Evolutionary conservation across 2,888 invertebrate species (phyloP).

Genomic region (Ophraella communa): DNA sequence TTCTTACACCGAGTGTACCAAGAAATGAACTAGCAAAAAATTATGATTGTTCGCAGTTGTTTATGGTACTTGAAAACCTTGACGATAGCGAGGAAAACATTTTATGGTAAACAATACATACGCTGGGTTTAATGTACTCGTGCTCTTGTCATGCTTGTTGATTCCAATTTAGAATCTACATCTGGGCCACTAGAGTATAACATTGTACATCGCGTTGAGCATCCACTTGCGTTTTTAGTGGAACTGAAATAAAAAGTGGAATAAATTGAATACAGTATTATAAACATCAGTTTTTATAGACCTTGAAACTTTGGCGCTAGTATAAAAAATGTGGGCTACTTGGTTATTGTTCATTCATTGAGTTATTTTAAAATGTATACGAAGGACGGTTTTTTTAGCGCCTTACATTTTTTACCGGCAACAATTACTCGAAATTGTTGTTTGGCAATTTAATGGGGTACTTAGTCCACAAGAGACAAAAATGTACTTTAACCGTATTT

Average conservation of each 20-base stretch:
- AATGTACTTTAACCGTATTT: too few species aligned
- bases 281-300: background rate
- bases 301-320: background rate
- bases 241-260: background rate
- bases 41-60: constrained; percentile 22
- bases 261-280: background rate
- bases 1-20: constrained; percentile 3
- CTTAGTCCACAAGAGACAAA: too few species aligned
- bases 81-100: constrained; percentile 36
- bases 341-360: background rate
- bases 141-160: constrained; percentile 22
- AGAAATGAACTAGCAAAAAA: constrained; percentile 11
- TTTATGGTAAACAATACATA: constrained; percentile 38
- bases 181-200: constrained; percentile 40
- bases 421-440: too few species aligned
- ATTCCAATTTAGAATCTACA: constrained; percentile 33
- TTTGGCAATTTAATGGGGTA: too few species aligned
- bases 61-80: constrained; percentile 37
- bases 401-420: too few species aligned
- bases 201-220: constrained; percentile 5
- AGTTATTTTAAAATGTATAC: too few species aligned
- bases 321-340: background rate
- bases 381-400: too few species aligned
- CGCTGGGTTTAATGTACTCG: constrained; percentile 40
- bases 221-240: constrained; percentile 3